Evolutionary conservation across 2,888 invertebrate species (phyloP), one percentile per base, ranked within the genome.

Genomic region (Dione juno): DNA sequence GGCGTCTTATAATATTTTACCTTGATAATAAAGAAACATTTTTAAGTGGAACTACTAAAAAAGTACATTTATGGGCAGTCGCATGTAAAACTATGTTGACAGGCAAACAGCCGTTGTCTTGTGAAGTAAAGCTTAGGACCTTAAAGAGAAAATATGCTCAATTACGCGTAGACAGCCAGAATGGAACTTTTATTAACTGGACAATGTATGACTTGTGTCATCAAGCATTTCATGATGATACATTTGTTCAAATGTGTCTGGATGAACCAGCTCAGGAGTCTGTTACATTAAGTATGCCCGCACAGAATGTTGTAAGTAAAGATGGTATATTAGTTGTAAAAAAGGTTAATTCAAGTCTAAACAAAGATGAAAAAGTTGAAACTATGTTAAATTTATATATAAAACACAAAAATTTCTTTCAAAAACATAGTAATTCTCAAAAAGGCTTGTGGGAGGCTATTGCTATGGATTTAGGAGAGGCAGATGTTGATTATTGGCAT

Each of bases 21-120:
- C 82, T 83, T 68, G 93, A 93, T 70, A 93, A 92, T 54, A 92
- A 90, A 79, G 81, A 85, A n/a, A 82, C 84, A 6, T 92, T 92
- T 63, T 74, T 84, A 3, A 83, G 79, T 11, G 87, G 87, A 0
- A 74, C 80, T 6, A 83, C 88, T 1, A 86, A 86, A 70, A 87
- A 82, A 59, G 83, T 81, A 70, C 87, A 90, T 72, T 77, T 92
- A 7, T 93, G 92, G 93, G 81, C 85, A 0, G 86, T 92, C 0
- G 91, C 90, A 0, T 92, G 92, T 67, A 90, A 88, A 71, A 90
- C 91, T 7, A 90, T 91, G 86, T 77, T 93, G 0, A 70, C 82
- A 0, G 85, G 82, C 0, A 92, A 88, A 79, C 82, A 79, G 40
- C 82, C 86, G 0, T 74, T 79, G 2, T 69, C 80, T 0, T 93